Base-by-base conservation (phyloP, 2,113 vertebrate species). In the Eleginops maclovinus region DNA sequence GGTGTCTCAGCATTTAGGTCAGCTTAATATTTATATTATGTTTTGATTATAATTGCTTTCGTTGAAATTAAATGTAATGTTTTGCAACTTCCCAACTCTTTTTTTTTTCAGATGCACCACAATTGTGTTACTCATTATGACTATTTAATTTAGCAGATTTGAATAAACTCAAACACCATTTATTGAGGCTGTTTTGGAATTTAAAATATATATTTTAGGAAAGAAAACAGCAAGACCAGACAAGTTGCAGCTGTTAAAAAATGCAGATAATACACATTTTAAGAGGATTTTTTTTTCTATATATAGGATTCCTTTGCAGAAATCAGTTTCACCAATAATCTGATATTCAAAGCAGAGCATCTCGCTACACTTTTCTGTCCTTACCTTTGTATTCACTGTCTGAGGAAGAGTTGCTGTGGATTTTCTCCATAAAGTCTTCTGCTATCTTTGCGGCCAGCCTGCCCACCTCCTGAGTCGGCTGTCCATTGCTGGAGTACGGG, bases 381-480 rank as follows among this genome's bases (percentile, higher is more conserved):
- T 95, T 96, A 99, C 98, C 97, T 99, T 98, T 99, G 58, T 99
- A 99, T 86, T 99, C 97, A 2, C 97, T 97, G 85, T 99, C 98
- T 14, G 97, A 99, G 0, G 97, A 97, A 1, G 96, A 95, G 73
- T 95, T 96, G 91, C 97, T 98, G 93, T 95, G 95, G 84, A 89
- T 96, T 90, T 98, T 99, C 77, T 99, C 98, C 85, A 97, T 95
- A 86, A 97, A 98, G 87, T 98, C 97, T 80, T 98, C 97, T 5
- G 94, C 94, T 2, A 96, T 92, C 79, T 99, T 99, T 47, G 95
- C 89, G 17, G 92, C 92, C 74, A 97, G 93, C 77, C 97, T 95
- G 70, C 96, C 96, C 6, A 94, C 89, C 92, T 98, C 97, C 55
- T 96, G 96, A 11, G 95, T 94, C 22, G 97, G 94, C 26, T 96